These are phyloP conservation scores for Hirudo medicinalis DNA, from an alignment of 1,140 invertebrate genomes.

Conservation along the genomic window DNA sequence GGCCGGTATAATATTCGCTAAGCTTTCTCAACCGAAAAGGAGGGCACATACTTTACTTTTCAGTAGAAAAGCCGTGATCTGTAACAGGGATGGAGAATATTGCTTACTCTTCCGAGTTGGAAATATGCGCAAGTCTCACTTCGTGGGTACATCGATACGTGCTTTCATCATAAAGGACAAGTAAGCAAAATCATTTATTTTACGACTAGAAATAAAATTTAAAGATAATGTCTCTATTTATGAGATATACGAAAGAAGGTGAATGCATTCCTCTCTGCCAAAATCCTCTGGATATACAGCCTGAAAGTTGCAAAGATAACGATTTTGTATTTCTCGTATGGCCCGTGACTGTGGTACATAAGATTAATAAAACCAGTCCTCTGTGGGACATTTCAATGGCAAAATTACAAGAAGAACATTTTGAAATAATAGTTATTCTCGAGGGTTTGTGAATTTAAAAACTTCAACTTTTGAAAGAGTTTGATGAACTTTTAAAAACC, in stretches of 20 bases:
- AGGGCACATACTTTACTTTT: conserved; percentile 37
- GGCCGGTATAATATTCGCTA: conserved; percentile 26
- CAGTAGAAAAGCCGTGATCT: conserved; percentile 33
- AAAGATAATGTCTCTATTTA: conserved; percentile 2
- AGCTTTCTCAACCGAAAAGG: conserved; percentile 29
- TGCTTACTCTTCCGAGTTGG: conserved; percentile 31
- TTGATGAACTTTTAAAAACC: conserved; percentile 5
- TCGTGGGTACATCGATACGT: conserved; percentile 68
- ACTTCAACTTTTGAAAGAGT: conserved; percentile 37
- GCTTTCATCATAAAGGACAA: conserved; percentile 67
- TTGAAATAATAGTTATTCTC: conserved; percentile 67
- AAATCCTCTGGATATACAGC: conserved; percentile 28
- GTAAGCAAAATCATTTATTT: not conserved
- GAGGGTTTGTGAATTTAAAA: conserved; percentile 58
- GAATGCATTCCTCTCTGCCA: conserved; percentile 37
- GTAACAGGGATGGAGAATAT: conserved; percentile 53
- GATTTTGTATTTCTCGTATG: conserved; percentile 56
- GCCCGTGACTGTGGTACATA: conserved; percentile 50
- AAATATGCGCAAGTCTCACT: conserved; percentile 66
- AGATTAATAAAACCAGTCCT: conserved; percentile 27
- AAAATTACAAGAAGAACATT: conserved; percentile 23
- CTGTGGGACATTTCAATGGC: conserved; percentile 27
- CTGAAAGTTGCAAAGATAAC: conserved; percentile 55
- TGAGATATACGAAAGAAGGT: conserved; percentile 51
- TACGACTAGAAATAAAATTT: too few relatives aligned